Evolutionary conservation across 1,140 invertebrate genomes (phyloP).

Genomic region (Polyergus mexicanus): DNA sequence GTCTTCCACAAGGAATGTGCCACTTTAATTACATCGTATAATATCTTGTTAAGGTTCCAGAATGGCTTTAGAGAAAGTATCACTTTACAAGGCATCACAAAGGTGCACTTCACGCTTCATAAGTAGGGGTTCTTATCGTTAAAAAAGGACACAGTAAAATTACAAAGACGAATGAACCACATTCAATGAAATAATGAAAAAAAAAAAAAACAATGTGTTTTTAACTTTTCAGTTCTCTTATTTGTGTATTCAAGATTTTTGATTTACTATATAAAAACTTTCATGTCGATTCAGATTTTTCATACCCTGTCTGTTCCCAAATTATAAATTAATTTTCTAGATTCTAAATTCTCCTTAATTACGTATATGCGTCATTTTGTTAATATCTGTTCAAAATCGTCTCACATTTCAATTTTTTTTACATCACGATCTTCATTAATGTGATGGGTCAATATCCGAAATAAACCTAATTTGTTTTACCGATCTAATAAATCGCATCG

Average conservation of each 20-base stretch:
- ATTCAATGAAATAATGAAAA: background rate
- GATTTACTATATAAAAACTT: no score
- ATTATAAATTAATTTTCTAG: no score
- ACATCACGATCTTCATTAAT: no score
- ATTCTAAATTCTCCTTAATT: no score
- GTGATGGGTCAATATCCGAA: no score
- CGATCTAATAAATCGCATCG: conserved; percentile 40
- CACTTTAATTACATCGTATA: conserved; percentile 48
- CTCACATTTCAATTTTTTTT: no score
- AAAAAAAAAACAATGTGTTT: background rate
- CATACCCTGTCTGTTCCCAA: background rate
- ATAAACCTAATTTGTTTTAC: conserved; percentile 17
- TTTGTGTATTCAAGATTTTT: background rate
- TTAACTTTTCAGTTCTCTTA: background rate
- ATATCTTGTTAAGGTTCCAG: conserved; percentile 35
- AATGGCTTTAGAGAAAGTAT: conserved; percentile 48
- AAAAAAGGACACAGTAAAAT: conserved; percentile 39
- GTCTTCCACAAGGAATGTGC: conserved; percentile 10
- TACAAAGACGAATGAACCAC: conserved; percentile 18
- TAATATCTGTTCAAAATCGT: no score
- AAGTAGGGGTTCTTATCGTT: conserved; percentile 50
- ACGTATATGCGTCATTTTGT: no score
- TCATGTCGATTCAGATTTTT: no score
- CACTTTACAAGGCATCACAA: conserved; percentile 51
- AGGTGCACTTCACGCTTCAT: conserved; percentile 52